A percentile compares a stretch with the other conserved stretches of the same genome.
Conservation (phyloP, 2,113 vertebrate species). For the Falcunculus frontatus region DNA sequence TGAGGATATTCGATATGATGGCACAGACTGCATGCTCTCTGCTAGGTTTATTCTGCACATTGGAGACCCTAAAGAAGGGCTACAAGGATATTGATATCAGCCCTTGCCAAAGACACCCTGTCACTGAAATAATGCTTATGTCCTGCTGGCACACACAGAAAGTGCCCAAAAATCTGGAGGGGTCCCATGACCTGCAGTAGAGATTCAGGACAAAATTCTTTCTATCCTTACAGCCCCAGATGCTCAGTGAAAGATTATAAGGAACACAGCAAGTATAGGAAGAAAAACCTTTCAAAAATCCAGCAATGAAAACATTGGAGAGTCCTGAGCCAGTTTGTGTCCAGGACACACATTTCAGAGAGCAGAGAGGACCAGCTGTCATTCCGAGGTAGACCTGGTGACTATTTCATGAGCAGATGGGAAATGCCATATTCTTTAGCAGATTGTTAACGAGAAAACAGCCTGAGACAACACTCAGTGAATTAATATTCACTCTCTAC, state of each 20-base stretch:
- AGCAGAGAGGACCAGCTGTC: neutral
- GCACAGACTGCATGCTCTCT: neutral
- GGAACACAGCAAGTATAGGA: neutral
- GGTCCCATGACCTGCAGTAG: neutral
- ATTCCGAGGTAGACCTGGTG: slow-evolving; percentile 7
- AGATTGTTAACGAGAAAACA: neutral
- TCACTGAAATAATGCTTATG: neutral
- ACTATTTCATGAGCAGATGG: slow-evolving; percentile 12
- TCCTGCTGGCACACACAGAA: neutral
- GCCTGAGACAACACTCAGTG: neutral
- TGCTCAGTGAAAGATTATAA: neutral
- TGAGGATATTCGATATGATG: neutral
- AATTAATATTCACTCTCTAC: neutral
- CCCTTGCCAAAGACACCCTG: neutral
- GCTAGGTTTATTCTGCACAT: neutral
- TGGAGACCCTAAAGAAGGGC: neutral
- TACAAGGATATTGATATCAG: neutral
- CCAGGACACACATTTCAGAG: neutral
- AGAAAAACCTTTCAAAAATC: neutral
- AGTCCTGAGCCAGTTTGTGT: neutral
- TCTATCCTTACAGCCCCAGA: neutral
- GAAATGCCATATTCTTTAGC: neutral
- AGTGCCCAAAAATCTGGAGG: neutral
- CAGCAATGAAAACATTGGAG: neutral
- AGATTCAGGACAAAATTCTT: neutral